These are phyloP conservation scores for Abscondita cerata DNA, from an alignment of 2,888 invertebrate species.

Conservation along the genomic window DNA sequence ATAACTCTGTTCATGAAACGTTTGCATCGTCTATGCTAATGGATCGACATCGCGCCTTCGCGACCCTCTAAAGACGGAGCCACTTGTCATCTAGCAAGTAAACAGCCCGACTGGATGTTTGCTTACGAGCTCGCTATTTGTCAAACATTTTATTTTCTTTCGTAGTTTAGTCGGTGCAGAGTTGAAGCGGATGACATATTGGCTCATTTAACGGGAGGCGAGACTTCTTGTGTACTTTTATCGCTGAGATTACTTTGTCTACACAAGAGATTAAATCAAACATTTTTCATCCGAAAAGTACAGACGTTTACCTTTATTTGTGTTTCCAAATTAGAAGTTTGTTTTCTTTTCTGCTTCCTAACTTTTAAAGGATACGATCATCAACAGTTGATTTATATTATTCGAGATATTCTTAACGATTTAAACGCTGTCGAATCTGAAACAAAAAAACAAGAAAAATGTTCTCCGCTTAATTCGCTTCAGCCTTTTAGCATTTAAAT, in stretches of 20 bases:
- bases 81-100: constrained; percentile 56
- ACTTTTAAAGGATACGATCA: constrained; percentile 17
- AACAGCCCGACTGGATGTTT: constrained; percentile 57
- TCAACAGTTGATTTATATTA: constrained; percentile 30
- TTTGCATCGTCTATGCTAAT: constrained; percentile 48
- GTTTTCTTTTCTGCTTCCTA: constrained; percentile 21
- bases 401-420: background rate
- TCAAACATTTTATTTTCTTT: constrained; percentile 60
- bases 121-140: constrained; percentile 57
- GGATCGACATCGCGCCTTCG: constrained; percentile 45
- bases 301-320: constrained; percentile 33
- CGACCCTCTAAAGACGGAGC: constrained; percentile 48
- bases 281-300: constrained; percentile 55
- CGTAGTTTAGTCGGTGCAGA: constrained; percentile 49
- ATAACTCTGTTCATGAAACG: constrained; percentile 42
- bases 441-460: constrained; percentile 4
- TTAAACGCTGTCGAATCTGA: background rate
- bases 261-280: constrained; percentile 60
- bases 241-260: constrained; percentile 59
- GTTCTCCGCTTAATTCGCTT: background rate
- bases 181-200: constrained; percentile 40
- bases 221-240: constrained; percentile 59
- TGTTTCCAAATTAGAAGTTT: constrained; percentile 31
- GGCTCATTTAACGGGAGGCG: constrained; percentile 44
- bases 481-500: constrained; percentile 12